These are phyloP conservation scores for Drosophila mojavensis DNA, from an alignment of 1,140 invertebrate species.

Conservation along the genomic window DNA sequence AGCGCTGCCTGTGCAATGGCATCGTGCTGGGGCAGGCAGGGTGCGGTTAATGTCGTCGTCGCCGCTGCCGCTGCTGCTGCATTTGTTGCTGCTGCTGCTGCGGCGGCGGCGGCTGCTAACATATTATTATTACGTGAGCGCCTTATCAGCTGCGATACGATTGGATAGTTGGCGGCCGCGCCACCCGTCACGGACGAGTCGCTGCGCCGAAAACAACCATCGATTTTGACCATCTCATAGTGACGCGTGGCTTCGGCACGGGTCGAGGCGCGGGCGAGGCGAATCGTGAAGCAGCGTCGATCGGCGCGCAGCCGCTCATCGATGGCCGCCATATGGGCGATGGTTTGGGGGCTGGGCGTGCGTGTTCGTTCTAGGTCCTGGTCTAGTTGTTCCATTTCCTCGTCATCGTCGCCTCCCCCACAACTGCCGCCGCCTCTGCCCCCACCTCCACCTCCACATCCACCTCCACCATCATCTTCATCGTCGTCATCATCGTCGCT, in stretches of 20 bases:
- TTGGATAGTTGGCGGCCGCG: constrained; percentile 76
- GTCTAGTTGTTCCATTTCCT: constrained; percentile 20
- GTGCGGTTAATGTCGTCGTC: constrained; percentile 68
- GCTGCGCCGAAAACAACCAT: constrained; percentile 85
- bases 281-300: constrained; percentile 84
- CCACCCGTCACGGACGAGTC: constrained; percentile 84
- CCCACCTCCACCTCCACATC: too few species aligned
- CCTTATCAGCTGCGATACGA: constrained; percentile 85
- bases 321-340: constrained; percentile 77
- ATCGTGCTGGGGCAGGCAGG: constrained; percentile 70
- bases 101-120: constrained; percentile 61
- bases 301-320: constrained; percentile 76
- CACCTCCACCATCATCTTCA: constrained; percentile 54
- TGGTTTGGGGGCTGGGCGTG: constrained; percentile 69
- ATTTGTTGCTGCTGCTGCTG: constrained; percentile 67
- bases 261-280: constrained; percentile 87
- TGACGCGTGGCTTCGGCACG: constrained; percentile 87
- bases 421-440: too few species aligned
- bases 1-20: constrained; percentile 80
- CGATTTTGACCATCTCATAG: constrained; percentile 88
- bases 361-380: constrained; percentile 35
- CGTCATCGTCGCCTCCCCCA: constrained; percentile 13
- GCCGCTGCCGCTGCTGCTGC: constrained; percentile 61
- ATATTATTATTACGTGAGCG: constrained; percentile 83
- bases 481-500: constrained; percentile 78